A percentile compares a stretch with the other conserved stretches of the same genome.
Conservation (phyloP, 2,113 vertebrate species). For the Hucho hucho region DNA sequence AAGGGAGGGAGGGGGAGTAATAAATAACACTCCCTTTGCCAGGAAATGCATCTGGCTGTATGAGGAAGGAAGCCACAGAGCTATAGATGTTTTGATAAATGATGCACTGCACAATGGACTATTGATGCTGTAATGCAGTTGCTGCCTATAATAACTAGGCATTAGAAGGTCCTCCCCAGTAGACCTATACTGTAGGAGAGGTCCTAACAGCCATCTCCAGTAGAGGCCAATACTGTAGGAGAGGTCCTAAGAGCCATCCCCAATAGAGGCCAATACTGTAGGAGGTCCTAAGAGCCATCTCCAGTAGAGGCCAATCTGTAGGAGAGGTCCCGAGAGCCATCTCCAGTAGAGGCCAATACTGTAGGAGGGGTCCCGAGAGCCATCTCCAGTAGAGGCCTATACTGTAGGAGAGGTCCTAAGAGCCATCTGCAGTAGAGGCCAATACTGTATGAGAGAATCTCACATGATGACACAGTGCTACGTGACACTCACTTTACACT, state of each 20-base stretch:
- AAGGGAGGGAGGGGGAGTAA: not conserved
- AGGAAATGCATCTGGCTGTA: not conserved
- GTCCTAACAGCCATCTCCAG: no score
- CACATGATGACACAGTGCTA: not conserved
- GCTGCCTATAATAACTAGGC: not conserved
- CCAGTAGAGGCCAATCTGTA: no score
- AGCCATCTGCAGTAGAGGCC: not conserved
- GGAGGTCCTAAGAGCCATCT: no score
- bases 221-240: no score
- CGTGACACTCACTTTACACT: not conserved
- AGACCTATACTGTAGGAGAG: no score
- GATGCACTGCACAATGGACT: not conserved
- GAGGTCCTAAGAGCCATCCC: no score
- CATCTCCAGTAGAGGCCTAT: no score
- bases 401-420: no score
- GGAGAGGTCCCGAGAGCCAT: no score
- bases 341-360: no score
- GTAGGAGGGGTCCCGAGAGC: no score
- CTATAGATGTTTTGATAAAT: conserved; percentile 29
- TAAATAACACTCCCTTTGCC: not conserved
- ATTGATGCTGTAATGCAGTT: conserved; percentile 2
- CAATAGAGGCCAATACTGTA: no score
- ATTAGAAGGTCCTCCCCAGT: not conserved
- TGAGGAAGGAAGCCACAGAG: conserved; percentile 3
- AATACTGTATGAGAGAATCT: not conserved